Evolutionary conservation across 37 sponge, comb jelly and placozoan genomes (phyloP).

Genomic region (Cliona cf. orientalis): DNA sequence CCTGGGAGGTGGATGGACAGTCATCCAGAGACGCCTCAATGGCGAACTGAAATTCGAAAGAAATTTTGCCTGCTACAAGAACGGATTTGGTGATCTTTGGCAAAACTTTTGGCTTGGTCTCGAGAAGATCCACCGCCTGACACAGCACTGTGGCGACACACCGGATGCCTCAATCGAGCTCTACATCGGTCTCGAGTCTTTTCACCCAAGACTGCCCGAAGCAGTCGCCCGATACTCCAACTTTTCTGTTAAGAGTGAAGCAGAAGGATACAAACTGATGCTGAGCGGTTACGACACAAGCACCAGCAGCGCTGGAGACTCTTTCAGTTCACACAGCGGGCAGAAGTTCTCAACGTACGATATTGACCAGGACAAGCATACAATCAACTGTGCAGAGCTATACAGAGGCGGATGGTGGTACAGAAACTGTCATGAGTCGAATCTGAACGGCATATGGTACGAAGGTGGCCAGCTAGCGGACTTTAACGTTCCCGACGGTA

Average conservation of each 20-base stretch:
- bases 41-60: conserved; percentile 31
- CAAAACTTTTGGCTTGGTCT: conserved; percentile 72
- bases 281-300: conserved; percentile 3
- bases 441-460: conserved; percentile 51
- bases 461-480: not conserved
- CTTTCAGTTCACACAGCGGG: conserved; percentile 34
- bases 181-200: conserved; percentile 21
- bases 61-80: conserved; percentile 35
- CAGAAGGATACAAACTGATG: conserved; percentile 26
- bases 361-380: conserved; percentile 45
- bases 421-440: conserved; percentile 40
- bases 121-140: conserved; percentile 58
- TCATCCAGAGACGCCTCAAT: conserved; percentile 60
- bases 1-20: conserved; percentile 68
- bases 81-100: conserved; percentile 59
- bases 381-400: conserved; percentile 32
- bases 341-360: conserved; percentile 55
- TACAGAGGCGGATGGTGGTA: conserved; percentile 58
- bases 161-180: conserved; percentile 23
- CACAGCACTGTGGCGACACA: not conserved
- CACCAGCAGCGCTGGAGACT: conserved; percentile 32
- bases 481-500: conserved; percentile 18
- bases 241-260: conserved; percentile 43
- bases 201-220: not conserved
- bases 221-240: conserved; percentile 28